Percentiles rank a stretch among this genome's conserved stretches.
These are phyloP conservation scores for Netelia melanura DNA, from an alignment of 2,888 invertebrate genomes.

Conservation along the genomic window DNA sequence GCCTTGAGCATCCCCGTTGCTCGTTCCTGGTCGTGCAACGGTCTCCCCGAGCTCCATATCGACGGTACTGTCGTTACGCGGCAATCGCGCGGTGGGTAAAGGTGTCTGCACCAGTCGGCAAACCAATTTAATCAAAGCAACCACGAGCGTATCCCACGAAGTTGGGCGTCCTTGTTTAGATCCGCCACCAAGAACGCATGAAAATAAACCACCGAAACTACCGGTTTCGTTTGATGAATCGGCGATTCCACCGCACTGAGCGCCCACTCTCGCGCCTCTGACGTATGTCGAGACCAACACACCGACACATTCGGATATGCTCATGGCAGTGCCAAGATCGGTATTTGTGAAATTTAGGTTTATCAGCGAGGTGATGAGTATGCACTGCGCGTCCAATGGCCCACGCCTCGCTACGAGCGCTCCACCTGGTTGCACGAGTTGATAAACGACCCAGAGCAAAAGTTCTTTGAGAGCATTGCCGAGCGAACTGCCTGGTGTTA, in stretches of 20 bases:
- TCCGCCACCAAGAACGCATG: conserved; percentile 89
- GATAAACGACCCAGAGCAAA: conserved; percentile 90
- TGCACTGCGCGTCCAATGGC: conserved; percentile 91
- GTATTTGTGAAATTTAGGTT: conserved; percentile 89
- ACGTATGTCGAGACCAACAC: conserved; percentile 82
- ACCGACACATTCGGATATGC: conserved; percentile 90
- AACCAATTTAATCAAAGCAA: conserved; percentile 90
- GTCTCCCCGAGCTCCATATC: conserved; percentile 80
- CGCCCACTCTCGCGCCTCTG: conserved; percentile 81
- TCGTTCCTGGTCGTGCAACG: conserved; percentile 69
- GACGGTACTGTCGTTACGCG: conserved; percentile 73
- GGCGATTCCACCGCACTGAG: conserved; percentile 82
- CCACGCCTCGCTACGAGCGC: conserved; percentile 88
- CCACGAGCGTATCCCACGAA: conserved; percentile 90
- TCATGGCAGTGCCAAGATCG: conserved; percentile 90
- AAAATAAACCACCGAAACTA: conserved; percentile 91
- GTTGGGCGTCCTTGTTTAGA: conserved; percentile 89
- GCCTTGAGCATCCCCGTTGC: conserved; percentile 73
- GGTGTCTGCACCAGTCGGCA: conserved; percentile 88
- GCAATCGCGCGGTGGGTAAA: conserved; percentile 83
- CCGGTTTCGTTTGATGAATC: conserved; percentile 86
- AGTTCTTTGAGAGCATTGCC: conserved; percentile 88
- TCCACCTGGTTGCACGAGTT: conserved; percentile 90
- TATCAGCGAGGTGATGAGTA: conserved; percentile 89
- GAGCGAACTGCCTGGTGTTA: conserved; percentile 86